Conservation (phyloP, 1,140 invertebrate genomes). For the Trichonephila inaurata region DNA sequence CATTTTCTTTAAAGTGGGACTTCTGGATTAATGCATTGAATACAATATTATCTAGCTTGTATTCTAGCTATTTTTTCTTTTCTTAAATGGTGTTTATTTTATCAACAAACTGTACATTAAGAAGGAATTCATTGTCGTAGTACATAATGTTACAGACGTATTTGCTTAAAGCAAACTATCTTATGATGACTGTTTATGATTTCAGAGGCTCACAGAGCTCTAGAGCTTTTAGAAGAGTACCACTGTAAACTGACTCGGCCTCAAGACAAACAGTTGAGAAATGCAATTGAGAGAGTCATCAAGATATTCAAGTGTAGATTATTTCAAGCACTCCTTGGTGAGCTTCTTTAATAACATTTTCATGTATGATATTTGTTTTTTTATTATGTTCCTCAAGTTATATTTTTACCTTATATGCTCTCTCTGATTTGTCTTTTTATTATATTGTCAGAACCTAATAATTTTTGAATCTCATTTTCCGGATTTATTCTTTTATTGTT, state of each 20-base stretch:
- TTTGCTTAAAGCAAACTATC: background rate
- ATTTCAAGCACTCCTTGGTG: conserved; percentile 97
- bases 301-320: conserved; percentile 98
- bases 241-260: conserved; percentile 94
- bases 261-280: conserved; percentile 94
- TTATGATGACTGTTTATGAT: background rate
- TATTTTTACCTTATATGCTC: conserved; percentile 15
- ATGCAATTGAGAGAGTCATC: conserved; percentile 98
- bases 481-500: too few relatives aligned
- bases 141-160: too few relatives aligned
- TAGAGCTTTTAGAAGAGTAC: conserved; percentile 98
- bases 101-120: background rate
- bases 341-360: conserved; percentile 80
- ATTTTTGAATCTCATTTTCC: too few relatives aligned
- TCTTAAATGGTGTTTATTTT: background rate
- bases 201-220: conserved; percentile 96
- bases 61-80: too few relatives aligned
- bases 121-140: too few relatives aligned
- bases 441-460: too few relatives aligned
- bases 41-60: too few relatives aligned
- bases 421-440: background rate
- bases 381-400: background rate
- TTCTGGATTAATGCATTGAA: too few relatives aligned
- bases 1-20: too few relatives aligned
- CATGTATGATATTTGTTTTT: too few relatives aligned